Base-by-base conservation (phyloP, 2,888 invertebrate genomes). In the Bhutanitis thaidina region DNA sequence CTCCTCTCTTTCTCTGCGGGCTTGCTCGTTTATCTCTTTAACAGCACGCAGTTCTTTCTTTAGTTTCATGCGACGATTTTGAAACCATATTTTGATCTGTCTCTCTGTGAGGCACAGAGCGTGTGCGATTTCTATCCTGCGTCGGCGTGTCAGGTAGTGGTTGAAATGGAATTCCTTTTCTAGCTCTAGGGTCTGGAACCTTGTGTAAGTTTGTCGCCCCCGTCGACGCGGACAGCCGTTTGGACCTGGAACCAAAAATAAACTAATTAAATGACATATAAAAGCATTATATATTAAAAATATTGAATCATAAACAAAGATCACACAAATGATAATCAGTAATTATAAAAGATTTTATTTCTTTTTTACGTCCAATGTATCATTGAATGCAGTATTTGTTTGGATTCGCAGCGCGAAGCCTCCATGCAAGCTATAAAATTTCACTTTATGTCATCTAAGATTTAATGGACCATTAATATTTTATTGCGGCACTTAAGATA, bases 131-230 rank as follows among this genome's bases (percentile, higher is more conserved):
- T 98, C 98, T 90, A 98, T 98, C 90, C 98, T 93, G 84, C 98
- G 94, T 80, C 98, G 93, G 78, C 98, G 93, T 69, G 98, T 98
- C 84, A 98, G 92, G 89, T 98, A 98, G 80, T 98, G 97, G 90
- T 98, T 98, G 91, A 97, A 98, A 80, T 98, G 97, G 91, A 98
- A 98, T 91, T 98, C 98, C 90, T 98, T 98, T 88, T 98, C 98
- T 87, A 98, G 92, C 83, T 98, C 98, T 89, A 98, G 91, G 16
- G 98, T 98, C 90, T 99, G 98, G 93, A 98, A 98, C 74, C 98
- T 95, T 61, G 98, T 98, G 92, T 98, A 98, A 13, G 98, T 98
- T 91, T 98, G 98, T 66, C 98, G 92, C 56, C 98, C 98, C 73
- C 98, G 93, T 80, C 97, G 94, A 75, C 97, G 92, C 59, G 97